phyloP scores from a whole-genome alignment of 2,113 vertebrate genomes.

The Arothron firmamentum region DNA sequence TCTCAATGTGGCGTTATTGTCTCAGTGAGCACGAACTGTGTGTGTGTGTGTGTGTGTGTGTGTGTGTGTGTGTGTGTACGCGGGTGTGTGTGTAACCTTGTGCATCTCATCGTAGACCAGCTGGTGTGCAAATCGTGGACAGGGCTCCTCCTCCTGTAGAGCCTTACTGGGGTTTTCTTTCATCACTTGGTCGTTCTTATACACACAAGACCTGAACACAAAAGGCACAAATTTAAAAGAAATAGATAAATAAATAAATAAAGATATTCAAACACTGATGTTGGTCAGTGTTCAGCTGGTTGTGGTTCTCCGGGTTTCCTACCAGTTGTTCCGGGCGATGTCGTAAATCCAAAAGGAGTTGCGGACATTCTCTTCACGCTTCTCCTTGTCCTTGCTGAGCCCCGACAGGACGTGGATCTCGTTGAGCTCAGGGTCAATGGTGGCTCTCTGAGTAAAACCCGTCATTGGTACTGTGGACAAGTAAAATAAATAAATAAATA shows the following conservation, averaged over 20 bases:
- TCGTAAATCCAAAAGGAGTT: conserved; percentile 99
- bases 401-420: conserved; percentile 98
- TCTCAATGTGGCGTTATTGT: too few species aligned
- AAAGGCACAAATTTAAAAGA: neutral
- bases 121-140: conserved; percentile 97
- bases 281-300: too few species aligned
- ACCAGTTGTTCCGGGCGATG: conserved; percentile 98
- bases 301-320: conserved; percentile 29
- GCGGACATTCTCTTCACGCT: conserved; percentile 95
- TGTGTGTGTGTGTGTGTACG: neutral
- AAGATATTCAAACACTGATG: neutral
- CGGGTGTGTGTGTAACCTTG: conserved; percentile 79
- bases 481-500: conserved; percentile 1
- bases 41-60: neutral
- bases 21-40: too few species aligned
- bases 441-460: conserved; percentile 96
- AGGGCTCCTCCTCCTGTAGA: conserved; percentile 95
- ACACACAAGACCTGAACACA: conserved; percentile 90
- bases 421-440: conserved; percentile 96
- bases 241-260: too few species aligned
- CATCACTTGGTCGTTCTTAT: conserved; percentile 95
- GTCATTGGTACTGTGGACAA: conserved; percentile 90
- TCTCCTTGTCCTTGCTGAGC: conserved; percentile 99
- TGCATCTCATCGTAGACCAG: conserved; percentile 97
- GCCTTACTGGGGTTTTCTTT: conserved; percentile 93